Base-by-base conservation (phyloP, 2,888 invertebrate species). In the Pyrocoelia pectoralis region DNA sequence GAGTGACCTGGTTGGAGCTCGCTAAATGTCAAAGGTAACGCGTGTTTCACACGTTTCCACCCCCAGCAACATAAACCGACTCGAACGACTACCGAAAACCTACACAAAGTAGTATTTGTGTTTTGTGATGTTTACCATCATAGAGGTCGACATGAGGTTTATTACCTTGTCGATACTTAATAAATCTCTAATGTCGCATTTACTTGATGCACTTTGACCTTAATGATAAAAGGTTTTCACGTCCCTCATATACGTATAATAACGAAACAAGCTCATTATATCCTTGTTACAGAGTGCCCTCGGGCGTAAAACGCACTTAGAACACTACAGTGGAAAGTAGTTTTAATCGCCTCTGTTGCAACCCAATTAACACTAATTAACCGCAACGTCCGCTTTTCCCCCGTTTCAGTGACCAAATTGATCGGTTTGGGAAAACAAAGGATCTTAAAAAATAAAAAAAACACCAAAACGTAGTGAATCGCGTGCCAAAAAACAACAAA, bases 1-100 rank as follows among this genome's bases (percentile, higher is more conserved):
- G 46, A 55, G 54, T 55, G 52, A 54, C 62, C 67, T 63, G 58
- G 67, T 54, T 52, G 55, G 56, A 67, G 66, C 67, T 67, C 50
- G 67, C 48, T 64, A 70, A 70, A 70, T 70, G 70, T 70, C 70
- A 70, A 70, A 68, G 70, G 70, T 70, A 59, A 70, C 56, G 17
- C 33, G 64, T 24, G 58, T 10, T 17, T 59, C 13, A 1, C 43
- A 3, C 40, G 49, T 33, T 59, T 19, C 60, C 56, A 43, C 52
- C 56, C 56, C 53, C 51, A 13, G 13, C 46, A 33, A 33, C n/a
- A 33, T 6, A 33, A 33, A 15, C 49, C 38, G 17, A 13, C 56
- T n/a, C 51, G 15, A 28, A 51, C 29, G 10, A 14, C 40, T 33
- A 15, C 3, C 28, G 29, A 13, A 1, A 29, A 51, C 50, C 50